phyloP scores from a whole-genome alignment of 2,113 vertebrate genomes.

The Mellivora capensis region DNA sequence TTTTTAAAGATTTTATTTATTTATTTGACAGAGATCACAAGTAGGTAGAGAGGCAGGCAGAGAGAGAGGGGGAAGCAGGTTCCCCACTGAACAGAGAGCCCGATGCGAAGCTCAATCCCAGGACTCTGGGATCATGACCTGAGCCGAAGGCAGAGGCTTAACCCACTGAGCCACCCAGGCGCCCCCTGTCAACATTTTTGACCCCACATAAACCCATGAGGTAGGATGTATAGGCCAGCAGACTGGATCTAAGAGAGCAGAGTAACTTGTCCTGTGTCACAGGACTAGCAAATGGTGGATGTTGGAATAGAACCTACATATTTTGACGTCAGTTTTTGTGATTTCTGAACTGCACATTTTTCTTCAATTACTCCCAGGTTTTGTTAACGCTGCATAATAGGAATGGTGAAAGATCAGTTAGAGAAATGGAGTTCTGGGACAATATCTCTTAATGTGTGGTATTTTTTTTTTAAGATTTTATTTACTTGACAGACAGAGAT shows the following conservation, averaged over 20 bases:
- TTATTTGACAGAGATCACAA: too few species aligned
- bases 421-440: not conserved
- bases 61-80: too few species aligned
- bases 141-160: too few species aligned
- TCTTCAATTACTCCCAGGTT: not conserved
- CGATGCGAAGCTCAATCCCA: too few species aligned
- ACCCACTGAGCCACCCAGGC: too few species aligned
- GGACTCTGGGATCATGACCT: too few species aligned
- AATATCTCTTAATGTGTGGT: not conserved
- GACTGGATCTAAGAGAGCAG: not conserved
- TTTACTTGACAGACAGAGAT: too few species aligned
- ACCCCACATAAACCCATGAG: not conserved
- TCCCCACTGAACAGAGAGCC: too few species aligned
- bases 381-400: not conserved
- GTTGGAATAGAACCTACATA: not conserved
- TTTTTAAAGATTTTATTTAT: too few species aligned
- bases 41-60: too few species aligned
- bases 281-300: not conserved
- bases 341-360: not conserved
- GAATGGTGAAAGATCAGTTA: not conserved
- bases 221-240: not conserved
- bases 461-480: too few species aligned
- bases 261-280: fast-evolving
- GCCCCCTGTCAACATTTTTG: not conserved
- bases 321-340: not conserved